These are phyloP conservation scores for Cryptocheilus praepositus DNA, from an alignment of 2,888 invertebrate genomes.

Conservation along the genomic window DNA sequence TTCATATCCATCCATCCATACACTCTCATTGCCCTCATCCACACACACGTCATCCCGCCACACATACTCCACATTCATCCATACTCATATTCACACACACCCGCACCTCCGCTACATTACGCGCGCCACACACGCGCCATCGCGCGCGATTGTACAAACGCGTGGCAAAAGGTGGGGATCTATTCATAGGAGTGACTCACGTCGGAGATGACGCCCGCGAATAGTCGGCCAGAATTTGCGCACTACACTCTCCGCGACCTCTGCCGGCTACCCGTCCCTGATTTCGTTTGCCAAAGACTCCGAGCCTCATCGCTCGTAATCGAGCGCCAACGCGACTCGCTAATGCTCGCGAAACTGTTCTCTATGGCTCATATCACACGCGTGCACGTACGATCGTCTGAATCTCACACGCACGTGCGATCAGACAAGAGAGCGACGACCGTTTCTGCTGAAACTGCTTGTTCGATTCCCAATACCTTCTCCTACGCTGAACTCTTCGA, in stretches of 20 bases:
- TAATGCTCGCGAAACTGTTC: constrained; percentile 13
- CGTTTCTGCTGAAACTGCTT: constrained; percentile 11
- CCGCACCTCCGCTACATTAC: too few relatives aligned
- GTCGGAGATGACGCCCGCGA: constrained; percentile 67
- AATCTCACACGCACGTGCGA: too few relatives aligned
- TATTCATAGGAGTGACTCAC: constrained; percentile 69
- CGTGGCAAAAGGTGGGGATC: constrained; percentile 59
- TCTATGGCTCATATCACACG: too few relatives aligned
- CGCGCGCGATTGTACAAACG: constrained; percentile 7
- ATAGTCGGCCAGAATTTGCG: constrained; percentile 70
- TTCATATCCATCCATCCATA: too few relatives aligned
- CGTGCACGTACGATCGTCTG: too few relatives aligned
- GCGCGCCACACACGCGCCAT: not conserved
- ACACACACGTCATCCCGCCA: too few relatives aligned
- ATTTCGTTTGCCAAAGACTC: constrained; percentile 40
- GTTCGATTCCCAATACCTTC: constrained; percentile 4
- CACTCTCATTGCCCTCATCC: too few relatives aligned
- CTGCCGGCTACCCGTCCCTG: constrained; percentile 31
- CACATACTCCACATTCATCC: too few relatives aligned
- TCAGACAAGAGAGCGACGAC: constrained; percentile 29
- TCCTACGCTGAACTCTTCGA: not conserved
- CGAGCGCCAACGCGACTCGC: too few relatives aligned
- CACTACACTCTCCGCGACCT: constrained; percentile 56
- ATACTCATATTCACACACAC: too few relatives aligned
- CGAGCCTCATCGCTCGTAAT: too few relatives aligned